phyloP scores from a whole-genome alignment of 35 echinoderm and acorn worm genomes.

The Heliocidaris erythrogramma region DNA sequence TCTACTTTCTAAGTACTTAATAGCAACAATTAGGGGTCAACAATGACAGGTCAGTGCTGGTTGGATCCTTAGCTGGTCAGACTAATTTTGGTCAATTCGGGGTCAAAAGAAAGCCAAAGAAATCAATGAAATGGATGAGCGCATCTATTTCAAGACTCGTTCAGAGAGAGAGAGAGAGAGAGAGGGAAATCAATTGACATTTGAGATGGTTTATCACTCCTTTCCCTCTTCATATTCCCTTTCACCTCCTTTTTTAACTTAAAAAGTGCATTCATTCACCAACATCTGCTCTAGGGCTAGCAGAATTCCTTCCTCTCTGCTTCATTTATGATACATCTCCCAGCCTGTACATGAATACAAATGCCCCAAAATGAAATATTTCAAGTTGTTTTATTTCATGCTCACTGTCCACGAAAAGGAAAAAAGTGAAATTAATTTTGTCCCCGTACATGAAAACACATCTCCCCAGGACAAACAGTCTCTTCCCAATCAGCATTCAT shows the following conservation, averaged over 20 bases:
- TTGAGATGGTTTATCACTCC: constrained; percentile 3
- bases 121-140: constrained; percentile 27
- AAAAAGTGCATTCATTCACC: constrained; percentile 17
- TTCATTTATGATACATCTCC: neutral
- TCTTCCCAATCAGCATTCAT: neutral
- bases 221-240: neutral
- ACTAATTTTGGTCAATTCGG: neutral
- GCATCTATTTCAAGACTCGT: neutral
- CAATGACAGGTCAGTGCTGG: neutral
- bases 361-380: neutral
- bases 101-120: constrained; percentile 7
- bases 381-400: neutral
- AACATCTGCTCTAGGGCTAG: neutral
- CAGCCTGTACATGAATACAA: neutral
- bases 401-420: neutral
- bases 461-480: neutral
- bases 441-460: neutral
- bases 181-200: constrained; percentile 5
- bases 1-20: neutral
- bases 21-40: neutral
- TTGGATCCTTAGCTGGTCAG: neutral
- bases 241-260: neutral
- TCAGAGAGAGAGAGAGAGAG: neutral
- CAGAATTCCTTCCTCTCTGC: neutral
- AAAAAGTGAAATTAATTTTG: constrained; percentile 6